Conservation (phyloP, 2,113 vertebrate genomes). For the Megaleporinus macrocephalus region DNA sequence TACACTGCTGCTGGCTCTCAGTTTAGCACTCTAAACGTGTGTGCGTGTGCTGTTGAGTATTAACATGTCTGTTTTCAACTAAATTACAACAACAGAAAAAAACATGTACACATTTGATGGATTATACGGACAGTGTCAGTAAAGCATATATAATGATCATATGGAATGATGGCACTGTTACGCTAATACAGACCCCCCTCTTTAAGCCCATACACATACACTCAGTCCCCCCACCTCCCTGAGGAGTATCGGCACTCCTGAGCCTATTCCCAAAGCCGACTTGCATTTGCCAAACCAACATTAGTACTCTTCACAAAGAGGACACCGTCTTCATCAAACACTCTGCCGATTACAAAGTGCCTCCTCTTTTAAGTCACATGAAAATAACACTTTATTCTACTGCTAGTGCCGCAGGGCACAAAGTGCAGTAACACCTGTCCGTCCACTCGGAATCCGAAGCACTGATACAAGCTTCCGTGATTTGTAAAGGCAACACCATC, state of each 20-base stretch:
- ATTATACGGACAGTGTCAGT: conserved; percentile 53
- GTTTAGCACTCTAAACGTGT: conserved; percentile 52
- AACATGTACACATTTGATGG: conserved; percentile 62
- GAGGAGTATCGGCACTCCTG: neutral
- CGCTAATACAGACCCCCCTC: conserved; percentile 12
- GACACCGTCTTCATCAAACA: conserved; percentile 16
- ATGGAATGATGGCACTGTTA: conserved; percentile 67
- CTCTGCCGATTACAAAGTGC: conserved; percentile 41
- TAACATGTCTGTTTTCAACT: conserved; percentile 54
- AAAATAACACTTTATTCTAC: conserved; percentile 37
- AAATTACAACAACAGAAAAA: conserved; percentile 57
- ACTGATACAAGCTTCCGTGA: conserved; percentile 2
- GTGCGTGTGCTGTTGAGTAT: conserved; percentile 29
- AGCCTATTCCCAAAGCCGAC: conserved; percentile 10
- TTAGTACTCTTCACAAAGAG: conserved; percentile 25
- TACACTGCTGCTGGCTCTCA: conserved; percentile 39
- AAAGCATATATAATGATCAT: conserved; percentile 57
- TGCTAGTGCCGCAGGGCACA: neutral
- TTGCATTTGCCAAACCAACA: conserved; percentile 35
- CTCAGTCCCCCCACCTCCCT: neutral
- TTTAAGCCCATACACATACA: neutral
- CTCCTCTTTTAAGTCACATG: conserved; percentile 9
- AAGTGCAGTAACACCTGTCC: neutral
- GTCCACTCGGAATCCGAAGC: neutral
- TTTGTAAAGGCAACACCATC: conserved; percentile 43